phyloP scores from a whole-genome alignment of 1,140 invertebrate species.

The Brachionus calyciflorus region DNA sequence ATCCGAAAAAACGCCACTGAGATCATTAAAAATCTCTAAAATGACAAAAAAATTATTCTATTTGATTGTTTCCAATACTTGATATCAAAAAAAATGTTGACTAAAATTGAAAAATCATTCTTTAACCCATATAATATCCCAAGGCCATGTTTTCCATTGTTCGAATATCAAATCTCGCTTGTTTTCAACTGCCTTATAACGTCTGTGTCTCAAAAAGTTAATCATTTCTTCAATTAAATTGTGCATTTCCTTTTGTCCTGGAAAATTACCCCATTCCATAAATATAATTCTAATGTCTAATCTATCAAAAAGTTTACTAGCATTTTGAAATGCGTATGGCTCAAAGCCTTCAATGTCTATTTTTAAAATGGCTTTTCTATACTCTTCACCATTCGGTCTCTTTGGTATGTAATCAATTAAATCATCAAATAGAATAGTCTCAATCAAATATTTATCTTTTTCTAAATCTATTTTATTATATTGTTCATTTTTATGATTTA shows the following conservation, averaged over 20 bases:
- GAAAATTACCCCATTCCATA: constrained; percentile 28
- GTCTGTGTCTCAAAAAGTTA: not conserved
- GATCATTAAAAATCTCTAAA: too few species aligned
- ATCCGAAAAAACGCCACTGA: too few species aligned
- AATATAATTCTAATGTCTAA: constrained; percentile 24
- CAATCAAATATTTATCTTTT: not conserved
- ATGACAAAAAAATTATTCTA: too few species aligned
- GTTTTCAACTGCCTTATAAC: not conserved
- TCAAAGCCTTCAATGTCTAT: constrained; percentile 32
- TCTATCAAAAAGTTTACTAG: not conserved
- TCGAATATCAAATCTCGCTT: too few species aligned
- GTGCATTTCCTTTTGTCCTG: not conserved
- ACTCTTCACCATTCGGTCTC: not conserved
- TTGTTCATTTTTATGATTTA: not conserved
- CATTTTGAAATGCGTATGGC: constrained; percentile 11
- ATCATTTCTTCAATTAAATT: not conserved
- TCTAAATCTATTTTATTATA: not conserved
- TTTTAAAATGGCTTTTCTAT: constrained; percentile 10
- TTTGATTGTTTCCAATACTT: too few species aligned
- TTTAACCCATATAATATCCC: too few species aligned
- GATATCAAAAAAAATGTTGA: too few species aligned
- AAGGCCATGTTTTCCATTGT: too few species aligned
- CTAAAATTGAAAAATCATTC: too few species aligned
- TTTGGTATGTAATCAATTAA: not conserved
- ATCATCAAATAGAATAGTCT: constrained; percentile 38